These are phyloP conservation scores for Tipula confusa DNA, from an alignment of 2,888 invertebrate genomes.

Conservation along the genomic window DNA sequence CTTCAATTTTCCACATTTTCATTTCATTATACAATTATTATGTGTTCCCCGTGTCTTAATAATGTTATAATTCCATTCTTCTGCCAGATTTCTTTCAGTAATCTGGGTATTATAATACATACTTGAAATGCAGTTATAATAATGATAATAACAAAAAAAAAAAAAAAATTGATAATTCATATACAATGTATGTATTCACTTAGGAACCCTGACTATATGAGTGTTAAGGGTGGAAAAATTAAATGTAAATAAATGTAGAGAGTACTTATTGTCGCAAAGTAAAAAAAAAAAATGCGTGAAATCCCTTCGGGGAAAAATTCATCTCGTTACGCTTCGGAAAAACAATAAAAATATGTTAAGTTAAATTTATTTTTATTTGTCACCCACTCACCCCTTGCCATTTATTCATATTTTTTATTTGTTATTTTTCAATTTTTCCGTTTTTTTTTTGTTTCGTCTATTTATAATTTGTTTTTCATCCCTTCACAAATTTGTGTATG, in stretches of 20 bases:
- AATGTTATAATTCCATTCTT: constrained; percentile 1
- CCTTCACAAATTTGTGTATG: neutral
- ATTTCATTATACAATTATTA: neutral
- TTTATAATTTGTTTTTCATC: constrained; percentile 25
- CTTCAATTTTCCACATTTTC: constrained; percentile 5
- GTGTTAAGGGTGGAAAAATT: neutral
- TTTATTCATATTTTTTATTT: constrained; percentile 12
- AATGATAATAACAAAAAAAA: neutral
- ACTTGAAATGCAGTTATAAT: constrained; percentile 20
- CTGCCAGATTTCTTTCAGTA: neutral
- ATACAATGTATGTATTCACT: neutral
- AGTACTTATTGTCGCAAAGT: neutral
- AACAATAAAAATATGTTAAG: constrained; percentile 25
- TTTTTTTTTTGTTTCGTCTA: too few species aligned
- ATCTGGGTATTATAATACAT: constrained; percentile 9
- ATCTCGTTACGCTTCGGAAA: constrained; percentile 12
- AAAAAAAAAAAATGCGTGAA: neutral
- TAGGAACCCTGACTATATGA: neutral
- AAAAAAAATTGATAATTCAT: constrained; percentile 5
- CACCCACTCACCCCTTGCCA: constrained; percentile 20
- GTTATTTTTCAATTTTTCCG: constrained; percentile 15
- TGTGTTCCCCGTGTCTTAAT: neutral
- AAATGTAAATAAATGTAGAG: constrained; percentile 20
- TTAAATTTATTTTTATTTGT: constrained; percentile 20
- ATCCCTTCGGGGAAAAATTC: constrained; percentile 17